A percentile compares a stretch with the other conserved stretches of the same genome.
These are phyloP conservation scores for Pseudorectes ferrugineus DNA, from an alignment of 2,113 vertebrate genomes.

Conservation along the genomic window DNA sequence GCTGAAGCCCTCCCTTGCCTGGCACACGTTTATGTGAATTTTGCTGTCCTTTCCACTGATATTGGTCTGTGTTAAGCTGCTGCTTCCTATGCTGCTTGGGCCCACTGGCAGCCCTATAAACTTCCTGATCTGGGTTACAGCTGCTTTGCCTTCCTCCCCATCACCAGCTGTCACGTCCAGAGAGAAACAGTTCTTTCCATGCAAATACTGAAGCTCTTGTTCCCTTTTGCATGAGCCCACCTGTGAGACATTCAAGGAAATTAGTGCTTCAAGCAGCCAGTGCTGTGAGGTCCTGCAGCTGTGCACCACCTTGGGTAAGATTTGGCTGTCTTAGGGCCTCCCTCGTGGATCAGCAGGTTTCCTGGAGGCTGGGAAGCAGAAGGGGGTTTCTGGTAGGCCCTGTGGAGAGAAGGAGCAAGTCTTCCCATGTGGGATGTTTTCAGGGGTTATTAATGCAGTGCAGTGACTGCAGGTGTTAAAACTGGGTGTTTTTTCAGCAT, in stretches of 20 bases:
- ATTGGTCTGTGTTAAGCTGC: neutral
- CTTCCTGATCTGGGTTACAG: neutral
- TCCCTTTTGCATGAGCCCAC: neutral
- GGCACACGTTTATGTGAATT: fast-evolving
- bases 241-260: neutral
- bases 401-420: neutral
- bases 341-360: neutral
- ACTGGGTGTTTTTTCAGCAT: neutral
- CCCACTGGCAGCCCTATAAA: neutral
- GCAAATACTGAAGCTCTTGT: neutral
- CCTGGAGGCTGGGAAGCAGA: neutral
- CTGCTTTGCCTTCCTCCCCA: neutral
- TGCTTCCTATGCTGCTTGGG: neutral
- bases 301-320: neutral
- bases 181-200: neutral
- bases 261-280: neutral
- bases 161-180: neutral
- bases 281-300: neutral
- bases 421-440: fast-evolving
- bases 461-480: neutral
- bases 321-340: neutral
- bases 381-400: neutral
- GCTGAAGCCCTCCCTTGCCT: neutral
- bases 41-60: neutral
- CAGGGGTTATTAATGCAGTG: neutral